phyloP scores from a whole-genome alignment of 2,113 vertebrate genomes.

The Macrotis lagotis region DNA sequence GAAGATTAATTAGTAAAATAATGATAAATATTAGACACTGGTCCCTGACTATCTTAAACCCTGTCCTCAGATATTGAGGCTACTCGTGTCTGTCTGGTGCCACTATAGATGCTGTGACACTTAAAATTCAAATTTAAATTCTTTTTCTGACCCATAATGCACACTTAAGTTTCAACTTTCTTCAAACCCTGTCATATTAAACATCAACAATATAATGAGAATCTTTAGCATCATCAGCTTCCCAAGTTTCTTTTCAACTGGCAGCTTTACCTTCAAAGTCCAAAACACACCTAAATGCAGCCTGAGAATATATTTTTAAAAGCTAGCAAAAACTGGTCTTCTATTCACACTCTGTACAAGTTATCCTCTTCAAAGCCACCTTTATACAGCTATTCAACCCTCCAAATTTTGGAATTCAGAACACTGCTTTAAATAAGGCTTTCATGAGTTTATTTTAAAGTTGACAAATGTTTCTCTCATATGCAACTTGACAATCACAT shows the following conservation, averaged over 20 bases:
- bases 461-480: not conserved
- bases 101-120: accelerated
- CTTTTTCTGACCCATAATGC: not conserved
- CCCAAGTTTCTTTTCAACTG: not conserved
- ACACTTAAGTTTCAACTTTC: no score
- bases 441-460: not conserved
- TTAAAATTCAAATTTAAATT: not conserved
- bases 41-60: not conserved
- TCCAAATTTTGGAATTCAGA: not conserved
- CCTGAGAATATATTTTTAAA: not conserved
- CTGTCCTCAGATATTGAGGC: not conserved
- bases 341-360: slow-evolving; percentile 9
- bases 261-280: not conserved
- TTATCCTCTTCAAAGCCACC: not conserved
- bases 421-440: not conserved
- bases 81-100: not conserved
- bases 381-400: not conserved
- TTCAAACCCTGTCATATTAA: accelerated
- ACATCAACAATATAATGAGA: not conserved
- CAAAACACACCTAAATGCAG: not conserved
- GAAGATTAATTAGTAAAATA: not conserved
- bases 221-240: not conserved
- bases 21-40: not conserved
- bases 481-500: not conserved
- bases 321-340: not conserved